A percentile compares a stretch with the other conserved stretches of the same genome.
These are phyloP conservation scores for Platalea minor DNA, from an alignment of 2,797 vertebrate species.

Conservation along the genomic window DNA sequence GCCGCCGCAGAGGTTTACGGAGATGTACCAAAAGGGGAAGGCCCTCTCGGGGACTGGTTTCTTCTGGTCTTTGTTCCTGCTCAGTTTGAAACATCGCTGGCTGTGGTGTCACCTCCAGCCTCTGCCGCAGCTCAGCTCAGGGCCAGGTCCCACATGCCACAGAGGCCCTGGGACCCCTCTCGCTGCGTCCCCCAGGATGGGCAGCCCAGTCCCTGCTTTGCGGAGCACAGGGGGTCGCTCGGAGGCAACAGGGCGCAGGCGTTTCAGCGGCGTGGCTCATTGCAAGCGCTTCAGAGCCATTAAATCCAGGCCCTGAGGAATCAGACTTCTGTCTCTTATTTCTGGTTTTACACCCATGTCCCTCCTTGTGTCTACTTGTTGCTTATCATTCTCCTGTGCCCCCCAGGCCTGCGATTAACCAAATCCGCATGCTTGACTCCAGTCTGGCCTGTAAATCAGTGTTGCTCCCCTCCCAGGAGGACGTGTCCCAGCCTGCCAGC, in stretches of 20 bases:
- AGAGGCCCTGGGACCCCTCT: neutral
- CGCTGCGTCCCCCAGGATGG: accelerated
- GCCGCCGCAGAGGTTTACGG: accelerated
- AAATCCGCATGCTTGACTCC: neutral
- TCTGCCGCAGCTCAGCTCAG: neutral
- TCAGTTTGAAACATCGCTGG: neutral
- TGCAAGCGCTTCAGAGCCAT: neutral
- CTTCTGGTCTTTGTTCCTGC: neutral
- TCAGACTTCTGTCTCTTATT: neutral
- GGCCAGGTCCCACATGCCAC: accelerated
- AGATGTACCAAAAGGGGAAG: neutral
- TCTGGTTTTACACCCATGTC: neutral
- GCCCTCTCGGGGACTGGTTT: accelerated
- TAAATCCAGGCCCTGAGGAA: neutral
- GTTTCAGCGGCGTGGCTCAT: accelerated
- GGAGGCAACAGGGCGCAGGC: accelerated
- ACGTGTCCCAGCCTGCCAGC: neutral
- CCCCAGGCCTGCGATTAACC: neutral
- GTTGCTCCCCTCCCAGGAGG: neutral
- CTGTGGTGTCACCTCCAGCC: neutral
- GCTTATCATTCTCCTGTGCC: neutral
- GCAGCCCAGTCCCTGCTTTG: neutral
- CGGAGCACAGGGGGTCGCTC: accelerated
- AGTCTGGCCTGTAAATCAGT: accelerated
- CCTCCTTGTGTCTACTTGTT: conserved; percentile 3